Evolutionary conservation across 2,797 vertebrate species (phyloP), one percentile per base, ranked within the genome.

Genomic region (Tolypeutes matacus): DNA sequence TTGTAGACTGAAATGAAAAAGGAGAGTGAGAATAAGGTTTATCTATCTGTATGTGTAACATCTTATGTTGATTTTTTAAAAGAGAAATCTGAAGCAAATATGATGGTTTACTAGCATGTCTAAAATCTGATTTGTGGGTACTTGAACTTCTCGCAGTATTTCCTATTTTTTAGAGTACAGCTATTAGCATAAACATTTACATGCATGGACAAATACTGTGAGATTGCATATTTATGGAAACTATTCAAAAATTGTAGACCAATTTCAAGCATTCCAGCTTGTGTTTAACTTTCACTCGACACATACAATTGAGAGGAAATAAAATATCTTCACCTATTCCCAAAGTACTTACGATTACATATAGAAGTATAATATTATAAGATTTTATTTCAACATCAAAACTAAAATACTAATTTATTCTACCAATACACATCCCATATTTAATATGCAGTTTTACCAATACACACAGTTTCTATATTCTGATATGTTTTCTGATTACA

Each of bases 121-220:
- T 56, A 76, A 76, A 88, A 18, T 58, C 11, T 69, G 56, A 20
- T 51, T 60, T 82, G 65, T 67, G 10, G 60, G 18, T 83, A 60
- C 67, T 39, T 77, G 86, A 73, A 39, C 31, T 76, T 76, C 42
- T 89, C 60, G 7, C 34, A 81, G 2, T 58, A n/a, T 69, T 83
- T 76, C 27, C 23, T 84, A 6, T 77, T 58, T 65, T 76, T 82
- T 67, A 49, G 65, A 67, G 7, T 31, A 36, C 1, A 72, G 36
- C 14, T 9, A 53, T 34, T 81, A 69, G 31, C 0, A 39, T 51
- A 46, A 93, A 46, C 3, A 13, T 89, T 76, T 82, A 25, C 76
- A 92, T 34, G 0, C 0, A 92, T 95, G 72, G 3, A 25, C 0
- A 49, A 85, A 42, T 34, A 77, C n/a, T 62, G 25, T 76, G 2